phyloP scores from a whole-genome alignment of 2,888 invertebrate genomes.

The Lamellibrachia satsuma region DNA sequence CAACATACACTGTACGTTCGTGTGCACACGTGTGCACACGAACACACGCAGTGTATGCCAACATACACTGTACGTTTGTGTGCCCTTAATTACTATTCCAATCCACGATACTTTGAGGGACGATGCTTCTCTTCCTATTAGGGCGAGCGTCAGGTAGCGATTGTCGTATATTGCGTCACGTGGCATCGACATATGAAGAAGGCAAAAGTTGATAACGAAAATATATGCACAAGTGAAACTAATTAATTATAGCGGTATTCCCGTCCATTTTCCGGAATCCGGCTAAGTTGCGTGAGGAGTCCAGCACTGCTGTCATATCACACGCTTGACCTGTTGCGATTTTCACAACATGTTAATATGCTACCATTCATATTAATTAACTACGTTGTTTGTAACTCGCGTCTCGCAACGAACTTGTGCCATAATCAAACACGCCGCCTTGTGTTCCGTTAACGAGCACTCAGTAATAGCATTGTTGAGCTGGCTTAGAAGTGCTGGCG shows the following conservation, averaged over 20 bases:
- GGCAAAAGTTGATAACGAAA: neutral
- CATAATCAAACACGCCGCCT: neutral
- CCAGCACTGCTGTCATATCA: neutral
- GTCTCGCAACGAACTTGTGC: neutral
- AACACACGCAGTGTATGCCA: neutral
- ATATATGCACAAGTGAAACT: neutral
- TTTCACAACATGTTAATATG: neutral
- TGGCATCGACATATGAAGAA: neutral
- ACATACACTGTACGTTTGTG: neutral
- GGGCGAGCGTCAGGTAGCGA: neutral
- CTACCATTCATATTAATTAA: neutral
- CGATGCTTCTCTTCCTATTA: neutral
- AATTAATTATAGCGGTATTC: neutral
- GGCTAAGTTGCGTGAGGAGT: neutral
- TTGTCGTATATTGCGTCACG: neutral
- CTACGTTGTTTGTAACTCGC: neutral
- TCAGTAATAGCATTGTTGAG: neutral
- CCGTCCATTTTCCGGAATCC: neutral
- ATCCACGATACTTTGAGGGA: neutral
- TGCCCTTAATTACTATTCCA: neutral
- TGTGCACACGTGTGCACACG: neutral
- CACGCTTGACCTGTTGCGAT: neutral
- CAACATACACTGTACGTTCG: neutral
- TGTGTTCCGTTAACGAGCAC: neutral
- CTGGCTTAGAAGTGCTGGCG: neutral